These are phyloP conservation scores for Drosophila kanekoi DNA, from an alignment of 2,888 invertebrate genomes.

Conservation along the genomic window DNA sequence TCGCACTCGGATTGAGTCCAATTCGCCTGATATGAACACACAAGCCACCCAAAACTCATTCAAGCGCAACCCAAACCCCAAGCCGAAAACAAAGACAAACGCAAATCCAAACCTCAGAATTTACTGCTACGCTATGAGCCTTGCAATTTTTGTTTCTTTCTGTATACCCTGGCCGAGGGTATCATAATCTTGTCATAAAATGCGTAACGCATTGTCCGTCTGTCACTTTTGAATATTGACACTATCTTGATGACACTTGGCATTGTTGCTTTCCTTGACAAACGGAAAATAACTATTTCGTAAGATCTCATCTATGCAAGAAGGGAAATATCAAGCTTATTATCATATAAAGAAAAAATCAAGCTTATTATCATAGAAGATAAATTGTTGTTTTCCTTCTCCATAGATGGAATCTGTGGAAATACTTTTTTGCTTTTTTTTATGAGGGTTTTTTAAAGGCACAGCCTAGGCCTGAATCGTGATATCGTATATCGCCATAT, in stretches of 20 bases:
- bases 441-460: too few species aligned
- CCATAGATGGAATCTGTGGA: too few species aligned
- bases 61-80: not conserved
- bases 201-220: not conserved
- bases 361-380: too few species aligned
- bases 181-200: not conserved
- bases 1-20: not conserved
- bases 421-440: too few species aligned
- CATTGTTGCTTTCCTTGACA: too few species aligned
- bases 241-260: too few species aligned
- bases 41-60: conserved; percentile 1
- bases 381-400: too few species aligned
- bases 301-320: too few species aligned
- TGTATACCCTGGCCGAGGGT: not conserved
- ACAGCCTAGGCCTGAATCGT: not conserved
- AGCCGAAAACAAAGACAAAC: not conserved
- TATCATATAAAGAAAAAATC: too few species aligned
- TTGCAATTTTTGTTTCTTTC: not conserved
- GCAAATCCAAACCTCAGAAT: conserved; percentile 2
- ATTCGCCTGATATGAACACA: conserved; percentile 11
- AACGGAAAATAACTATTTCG: too few species aligned
- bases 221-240: too few species aligned
- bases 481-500: not conserved
- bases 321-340: too few species aligned
- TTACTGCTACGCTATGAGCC: conserved; percentile 10